Evolutionary conservation across 2,797 vertebrate species (phyloP).

Genomic region (Cirrhinus mrigala): DNA sequence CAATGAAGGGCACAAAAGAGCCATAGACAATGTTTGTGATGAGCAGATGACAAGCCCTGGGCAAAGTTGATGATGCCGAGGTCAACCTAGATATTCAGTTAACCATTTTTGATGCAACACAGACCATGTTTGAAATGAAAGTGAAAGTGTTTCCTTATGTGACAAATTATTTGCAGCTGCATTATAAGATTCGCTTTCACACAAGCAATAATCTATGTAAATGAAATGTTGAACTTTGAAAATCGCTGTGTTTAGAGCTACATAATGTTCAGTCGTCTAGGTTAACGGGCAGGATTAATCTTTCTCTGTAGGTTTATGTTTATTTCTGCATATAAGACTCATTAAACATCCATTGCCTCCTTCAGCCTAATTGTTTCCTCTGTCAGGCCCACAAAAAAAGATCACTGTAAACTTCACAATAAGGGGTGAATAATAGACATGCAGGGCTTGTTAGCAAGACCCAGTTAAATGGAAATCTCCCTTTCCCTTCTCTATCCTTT

Average conservation of each 20-base stretch:
- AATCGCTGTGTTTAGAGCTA: background rate
- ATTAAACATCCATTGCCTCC: constrained; percentile 27
- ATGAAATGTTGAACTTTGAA: constrained; percentile 26
- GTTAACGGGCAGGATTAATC: constrained; percentile 5
- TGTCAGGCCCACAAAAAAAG: constrained; percentile 1
- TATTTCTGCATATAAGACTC: constrained; percentile 25
- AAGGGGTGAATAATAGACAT: constrained; percentile 3
- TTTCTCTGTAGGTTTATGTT: constrained; percentile 7
- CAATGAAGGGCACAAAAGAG: background rate
- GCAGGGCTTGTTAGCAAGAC: constrained; percentile 11
- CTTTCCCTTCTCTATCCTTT: constrained; percentile 1
- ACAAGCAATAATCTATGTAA: background rate
- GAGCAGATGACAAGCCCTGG: constrained; percentile 22
- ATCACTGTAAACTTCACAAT: constrained; percentile 10
- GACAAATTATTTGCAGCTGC: background rate
- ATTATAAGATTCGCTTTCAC: constrained; percentile 3
- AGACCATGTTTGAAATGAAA: background rate
- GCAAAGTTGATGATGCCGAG: background rate
- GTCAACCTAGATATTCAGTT: constrained; percentile 13
- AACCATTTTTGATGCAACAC: constrained; percentile 7
- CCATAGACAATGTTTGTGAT: constrained; percentile 12
- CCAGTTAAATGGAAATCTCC: background rate
- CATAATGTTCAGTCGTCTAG: background rate
- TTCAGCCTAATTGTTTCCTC: constrained; percentile 24
- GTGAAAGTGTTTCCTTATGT: constrained; percentile 18